phyloP scores from a whole-genome alignment of 1,140 invertebrate species.

The Atta colombica region DNA sequence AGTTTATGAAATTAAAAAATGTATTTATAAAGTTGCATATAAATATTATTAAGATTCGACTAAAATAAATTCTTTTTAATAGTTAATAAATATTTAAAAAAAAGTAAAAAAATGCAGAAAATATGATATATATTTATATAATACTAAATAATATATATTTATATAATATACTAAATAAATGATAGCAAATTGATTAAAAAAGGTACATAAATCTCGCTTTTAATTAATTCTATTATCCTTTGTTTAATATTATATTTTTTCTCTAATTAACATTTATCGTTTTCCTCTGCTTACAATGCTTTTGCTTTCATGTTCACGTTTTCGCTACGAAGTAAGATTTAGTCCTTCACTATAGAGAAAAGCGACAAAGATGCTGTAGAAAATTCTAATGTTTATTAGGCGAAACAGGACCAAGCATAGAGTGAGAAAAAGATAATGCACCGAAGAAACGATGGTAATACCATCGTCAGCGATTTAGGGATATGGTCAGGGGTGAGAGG shows the following conservation, averaged over 20 bases:
- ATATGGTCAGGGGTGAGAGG: constrained; percentile 5
- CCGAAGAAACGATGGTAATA: constrained; percentile 29
- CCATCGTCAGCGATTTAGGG: constrained; percentile 13
- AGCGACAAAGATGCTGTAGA: neutral
- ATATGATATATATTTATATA: too few relatives aligned
- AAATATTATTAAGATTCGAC: too few relatives aligned
- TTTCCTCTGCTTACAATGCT: neutral
- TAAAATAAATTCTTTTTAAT: too few relatives aligned
- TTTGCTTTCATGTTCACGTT: neutral
- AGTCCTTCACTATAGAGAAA: neutral
- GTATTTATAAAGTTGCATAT: too few relatives aligned
- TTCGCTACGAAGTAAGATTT: constrained; percentile 12
- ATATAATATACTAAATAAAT: too few relatives aligned
- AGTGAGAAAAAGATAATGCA: constrained; percentile 34
- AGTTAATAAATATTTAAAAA: neutral
- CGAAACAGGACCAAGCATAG: neutral
- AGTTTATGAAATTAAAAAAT: too few relatives aligned
- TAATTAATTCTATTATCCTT: constrained; percentile 2
- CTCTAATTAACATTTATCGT: constrained; percentile 9
- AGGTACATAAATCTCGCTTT: neutral
- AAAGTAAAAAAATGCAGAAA: too few relatives aligned
- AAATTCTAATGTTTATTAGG: neutral
- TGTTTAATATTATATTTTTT: neutral
- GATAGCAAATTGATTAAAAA: too few relatives aligned
- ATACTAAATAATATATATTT: too few relatives aligned